Percentiles rank a stretch among this genome's conserved stretches.
Conservation (phyloP, 2,888 invertebrate genomes). For the Drosophila putrida region DNA sequence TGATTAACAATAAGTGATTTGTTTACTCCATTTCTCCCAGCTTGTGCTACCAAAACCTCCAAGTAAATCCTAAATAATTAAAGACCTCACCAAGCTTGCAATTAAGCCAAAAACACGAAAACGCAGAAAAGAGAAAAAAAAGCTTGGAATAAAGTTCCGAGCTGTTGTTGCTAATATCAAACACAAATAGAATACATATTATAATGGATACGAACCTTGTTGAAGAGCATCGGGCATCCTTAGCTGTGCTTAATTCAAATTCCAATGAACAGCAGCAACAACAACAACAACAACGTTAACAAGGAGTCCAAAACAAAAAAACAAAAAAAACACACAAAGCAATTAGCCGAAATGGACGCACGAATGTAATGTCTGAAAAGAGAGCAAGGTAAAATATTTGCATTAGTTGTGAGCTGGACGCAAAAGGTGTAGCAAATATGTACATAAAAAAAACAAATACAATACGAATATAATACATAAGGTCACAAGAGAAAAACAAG, state of each 20-base stretch:
- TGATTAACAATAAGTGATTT: slow-evolving; percentile 73
- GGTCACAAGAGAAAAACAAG: neutral
- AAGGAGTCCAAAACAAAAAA: slow-evolving; percentile 21
- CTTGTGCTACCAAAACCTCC: slow-evolving; percentile 11
- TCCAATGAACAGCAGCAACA: slow-evolving; percentile 25
- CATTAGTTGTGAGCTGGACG: slow-evolving; percentile 61
- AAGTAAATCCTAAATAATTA: slow-evolving; percentile 61
- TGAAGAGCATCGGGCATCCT: slow-evolving; percentile 49
- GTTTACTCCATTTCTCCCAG: slow-evolving; percentile 36
- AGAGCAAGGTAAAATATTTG: slow-evolving; percentile 72
- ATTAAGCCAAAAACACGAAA: slow-evolving; percentile 45
- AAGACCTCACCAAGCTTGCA: slow-evolving; percentile 48
- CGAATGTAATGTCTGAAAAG: slow-evolving; percentile 63
- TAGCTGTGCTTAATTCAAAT: slow-evolving; percentile 57
- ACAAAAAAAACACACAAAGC: slow-evolving; percentile 64
- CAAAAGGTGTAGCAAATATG: slow-evolving; percentile 55
- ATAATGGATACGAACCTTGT: slow-evolving; percentile 74
- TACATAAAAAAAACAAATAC: slow-evolving; percentile 49
- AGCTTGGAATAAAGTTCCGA: slow-evolving; percentile 16
- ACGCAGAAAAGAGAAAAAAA: slow-evolving; percentile 9
- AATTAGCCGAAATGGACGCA: slow-evolving; percentile 76
- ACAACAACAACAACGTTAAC: slow-evolving; percentile 30
- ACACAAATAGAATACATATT: slow-evolving; percentile 65
- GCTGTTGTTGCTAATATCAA: slow-evolving; percentile 51
- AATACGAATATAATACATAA: slow-evolving; percentile 43